phyloP scores from a whole-genome alignment of 2,797 vertebrate species.

The Enteromius viviparus region DNA sequence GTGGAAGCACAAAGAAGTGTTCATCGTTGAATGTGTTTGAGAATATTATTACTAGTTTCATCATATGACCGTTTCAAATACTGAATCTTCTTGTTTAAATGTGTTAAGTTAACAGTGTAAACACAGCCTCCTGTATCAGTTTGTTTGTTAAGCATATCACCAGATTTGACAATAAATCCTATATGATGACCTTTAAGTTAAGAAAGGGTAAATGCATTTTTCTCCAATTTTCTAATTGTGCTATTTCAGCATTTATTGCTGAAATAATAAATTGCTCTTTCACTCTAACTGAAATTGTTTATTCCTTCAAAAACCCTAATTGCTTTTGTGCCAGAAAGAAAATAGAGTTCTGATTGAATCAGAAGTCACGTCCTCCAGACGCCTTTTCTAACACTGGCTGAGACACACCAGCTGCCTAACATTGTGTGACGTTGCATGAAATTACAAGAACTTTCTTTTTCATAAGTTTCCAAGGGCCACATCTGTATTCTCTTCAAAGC shows the following conservation, averaged over 20 bases:
- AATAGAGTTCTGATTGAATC: not conserved
- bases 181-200: not conserved
- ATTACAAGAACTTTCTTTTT: not conserved
- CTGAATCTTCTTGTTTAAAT: not conserved
- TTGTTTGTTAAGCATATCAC: not conserved
- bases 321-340: not conserved
- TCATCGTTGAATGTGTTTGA: not conserved
- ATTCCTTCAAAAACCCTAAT: not conserved
- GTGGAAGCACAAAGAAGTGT: not conserved
- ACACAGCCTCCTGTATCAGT: not conserved
- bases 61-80: not conserved
- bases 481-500: constrained; percentile 5
- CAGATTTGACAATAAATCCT: not conserved
- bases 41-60: not conserved
- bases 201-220: not conserved
- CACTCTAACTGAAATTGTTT: not conserved
- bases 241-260: not conserved
- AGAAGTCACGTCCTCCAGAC: not conserved
- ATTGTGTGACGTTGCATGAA: not conserved
- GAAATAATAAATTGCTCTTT: not conserved
- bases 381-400: not conserved
- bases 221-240: not conserved
- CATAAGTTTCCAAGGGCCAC: not conserved
- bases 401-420: not conserved
- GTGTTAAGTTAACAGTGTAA: not conserved